Evolutionary conservation across 1,140 invertebrate species (phyloP), one percentile per base, ranked within the genome.

Genomic region (Littorina saxatilis): DNA sequence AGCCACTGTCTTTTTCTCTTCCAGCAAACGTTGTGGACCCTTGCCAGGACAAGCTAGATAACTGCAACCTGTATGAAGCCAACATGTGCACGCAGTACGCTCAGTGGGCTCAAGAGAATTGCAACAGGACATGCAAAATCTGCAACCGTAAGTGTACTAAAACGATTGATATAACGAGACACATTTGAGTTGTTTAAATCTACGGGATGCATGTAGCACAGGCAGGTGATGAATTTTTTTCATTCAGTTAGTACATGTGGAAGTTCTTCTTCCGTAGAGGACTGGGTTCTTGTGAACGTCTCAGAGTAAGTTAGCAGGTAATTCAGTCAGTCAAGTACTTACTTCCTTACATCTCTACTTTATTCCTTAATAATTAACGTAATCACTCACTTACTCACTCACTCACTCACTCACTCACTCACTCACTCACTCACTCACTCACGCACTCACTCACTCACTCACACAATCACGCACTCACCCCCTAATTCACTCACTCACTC

Each of bases 51-150:
- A 20, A 9, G 1, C 39, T 50, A 1, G 5, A 20, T 39, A 80
- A 86, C 40, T 89, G 88, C 39, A 43, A 79, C 17, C 61, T 75
- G 40, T 89, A 88, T 55, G 83, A 86, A 32, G 70, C 70, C n/a
- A 58, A 85, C 40, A 77, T 79, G 9, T 89, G 88, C 43, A 81
- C 73, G 1, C 32, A 78, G 11, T 89, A 89, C 81, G 55, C 66
- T 17, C 70, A 79, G 32, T 89, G 88, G 88, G 79, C 86, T 20
- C 47, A 84, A 23, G 55, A 84, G 11, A 89, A 88, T 70, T 89
- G 88, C 70, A 37, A 79, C n/a, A 84, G 83, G 32, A 86, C 82
- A 80, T 89, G 88, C 81, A 87, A 87, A 27, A 80, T 87, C 32
- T 89, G 88, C 79, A 55, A 0, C 32, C 40, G 79, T 79, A 43